Conservation (phyloP, 2,113 vertebrate species). For the Nibea albiflora region DNA sequence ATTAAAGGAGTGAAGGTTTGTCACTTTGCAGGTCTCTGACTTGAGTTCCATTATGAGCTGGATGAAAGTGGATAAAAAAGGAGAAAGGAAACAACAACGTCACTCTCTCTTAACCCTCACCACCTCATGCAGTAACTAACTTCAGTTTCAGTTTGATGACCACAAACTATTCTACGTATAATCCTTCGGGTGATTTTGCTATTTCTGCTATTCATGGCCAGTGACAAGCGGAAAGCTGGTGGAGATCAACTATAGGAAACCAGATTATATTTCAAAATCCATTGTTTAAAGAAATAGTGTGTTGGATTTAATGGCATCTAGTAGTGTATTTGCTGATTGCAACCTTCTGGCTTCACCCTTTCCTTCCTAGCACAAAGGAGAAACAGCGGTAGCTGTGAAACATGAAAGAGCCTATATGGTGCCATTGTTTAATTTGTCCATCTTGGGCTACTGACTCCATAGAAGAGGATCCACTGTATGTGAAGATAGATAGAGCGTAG, state of each 20-base stretch:
- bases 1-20: not conserved
- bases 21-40: not conserved
- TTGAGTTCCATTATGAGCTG: not conserved
- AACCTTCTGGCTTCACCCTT: no score
- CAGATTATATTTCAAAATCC: conserved; percentile 11
- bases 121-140: no score
- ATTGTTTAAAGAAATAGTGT: not conserved
- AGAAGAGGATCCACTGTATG: no score
- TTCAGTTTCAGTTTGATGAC: not conserved
- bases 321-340: no score
- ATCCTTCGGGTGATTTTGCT: not conserved
- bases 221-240: not conserved
- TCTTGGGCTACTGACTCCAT: no score
- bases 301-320: no score
- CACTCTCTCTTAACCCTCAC: not conserved
- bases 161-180: not conserved
- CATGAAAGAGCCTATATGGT: no score
- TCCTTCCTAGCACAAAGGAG: no score
- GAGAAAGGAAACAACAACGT: not conserved
- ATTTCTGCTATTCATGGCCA: not conserved
- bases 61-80: not conserved
- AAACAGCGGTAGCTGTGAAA: no score
- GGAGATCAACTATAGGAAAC: not conserved
- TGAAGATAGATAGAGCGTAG: no score
- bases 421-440: no score